Evolutionary conservation across 1,140 invertebrate species (phyloP), one percentile per base, ranked within the genome.

Genomic region (Planococcus citri): DNA sequence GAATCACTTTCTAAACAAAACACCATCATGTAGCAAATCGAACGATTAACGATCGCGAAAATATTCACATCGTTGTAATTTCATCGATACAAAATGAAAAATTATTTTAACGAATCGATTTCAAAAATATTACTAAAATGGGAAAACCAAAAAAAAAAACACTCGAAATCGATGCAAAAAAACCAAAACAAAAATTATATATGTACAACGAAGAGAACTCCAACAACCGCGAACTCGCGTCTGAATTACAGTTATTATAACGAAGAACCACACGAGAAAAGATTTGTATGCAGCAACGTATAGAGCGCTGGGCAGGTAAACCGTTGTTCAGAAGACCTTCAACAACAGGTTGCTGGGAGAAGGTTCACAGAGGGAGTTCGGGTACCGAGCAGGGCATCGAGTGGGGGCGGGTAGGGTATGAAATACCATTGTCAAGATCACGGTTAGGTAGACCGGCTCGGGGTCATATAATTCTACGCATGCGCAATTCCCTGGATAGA

Each of bases 381-480:
- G 9, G 4, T 4, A n/a, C 51, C 4, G 29, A 6, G 29, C 29
- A 12, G 41, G 3, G 41, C 17, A 2, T 9, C 37, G 38, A 41
- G 69, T 61, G 70, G 70, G 72, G 69, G 57, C 25, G 58, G 68
- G 41, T 67, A 64, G 68, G 68, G 61, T 51, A 37, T 57, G 51
- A 70, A 41, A 58, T 61, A 21, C 22, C 69, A 72, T 70, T 72
- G 72, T 70, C 72, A 72, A 72, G 72, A 72, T 72, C 72, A 72
- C 69, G 72, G 72, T 69, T 70, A 60, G 21, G 21, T 64, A 64
- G 60, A 64, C 60, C 29, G 60, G 33, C 25, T 33, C 68, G 51
- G 70, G 64, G 69, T 68, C 51, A 60, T 38, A 27, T 61, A 41
- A 2, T 3, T 24, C 38, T 21, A 51, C 69, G 71, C 71, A 72